A percentile compares a stretch with the other conserved stretches of the same genome.
phyloP scores from a whole-genome alignment of 2,888 invertebrate genomes.

The Tipula confusa region DNA sequence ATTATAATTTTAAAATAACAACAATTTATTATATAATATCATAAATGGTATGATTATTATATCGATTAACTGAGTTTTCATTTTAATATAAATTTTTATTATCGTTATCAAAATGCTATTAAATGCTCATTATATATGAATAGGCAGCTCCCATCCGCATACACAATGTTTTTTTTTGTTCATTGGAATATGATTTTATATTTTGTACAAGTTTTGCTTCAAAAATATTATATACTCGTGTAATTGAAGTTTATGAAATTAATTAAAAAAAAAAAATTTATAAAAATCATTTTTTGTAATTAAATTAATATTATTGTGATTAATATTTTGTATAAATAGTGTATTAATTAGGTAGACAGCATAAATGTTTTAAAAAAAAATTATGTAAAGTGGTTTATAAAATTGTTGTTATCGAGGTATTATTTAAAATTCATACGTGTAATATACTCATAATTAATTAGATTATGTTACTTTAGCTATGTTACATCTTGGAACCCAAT shows the following conservation, averaged over 20 bases:
- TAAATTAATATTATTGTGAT: not conserved
- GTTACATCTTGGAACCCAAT: too few relatives aligned
- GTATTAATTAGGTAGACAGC: not conserved
- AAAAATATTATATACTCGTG: not conserved
- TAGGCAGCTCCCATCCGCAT: not conserved
- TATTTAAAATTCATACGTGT: too few relatives aligned
- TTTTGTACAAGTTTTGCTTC: not conserved
- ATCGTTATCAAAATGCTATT: constrained; percentile 25
- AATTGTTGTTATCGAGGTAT: too few relatives aligned
- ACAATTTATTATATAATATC: not conserved
- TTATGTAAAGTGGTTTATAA: not conserved
- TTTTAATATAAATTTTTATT: constrained; percentile 25
- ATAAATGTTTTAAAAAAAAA: not conserved
- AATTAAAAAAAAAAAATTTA: not conserved
- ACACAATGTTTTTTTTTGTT: too few relatives aligned
- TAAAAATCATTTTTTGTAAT: not conserved
- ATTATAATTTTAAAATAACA: not conserved
- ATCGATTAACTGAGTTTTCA: constrained; percentile 17
- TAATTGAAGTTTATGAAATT: not conserved
- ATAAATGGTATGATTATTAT: not conserved
- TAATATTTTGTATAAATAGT: not conserved
- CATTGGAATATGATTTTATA: too few relatives aligned
- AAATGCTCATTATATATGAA: constrained; percentile 16
- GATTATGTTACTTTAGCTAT: too few relatives aligned
- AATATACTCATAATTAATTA: too few relatives aligned